Base-by-base conservation (phyloP, 2,797 vertebrate species). In the Hydrolagus colliei region DNA sequence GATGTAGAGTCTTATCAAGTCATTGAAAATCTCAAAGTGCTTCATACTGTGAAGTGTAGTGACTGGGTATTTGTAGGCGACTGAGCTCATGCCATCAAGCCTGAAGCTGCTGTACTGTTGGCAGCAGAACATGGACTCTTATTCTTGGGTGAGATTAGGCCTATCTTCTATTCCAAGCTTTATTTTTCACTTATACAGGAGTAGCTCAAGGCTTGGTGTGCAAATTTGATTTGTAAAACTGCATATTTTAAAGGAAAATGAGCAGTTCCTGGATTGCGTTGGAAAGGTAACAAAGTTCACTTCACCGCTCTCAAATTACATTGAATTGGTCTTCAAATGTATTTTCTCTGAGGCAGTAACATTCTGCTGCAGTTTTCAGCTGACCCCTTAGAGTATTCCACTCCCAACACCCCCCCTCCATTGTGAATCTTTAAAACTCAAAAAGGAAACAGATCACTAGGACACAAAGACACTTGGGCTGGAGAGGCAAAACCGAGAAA, bases 401-500 rank as follows among this genome's bases (percentile, higher is more conserved):
- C 6, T 52, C 41, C 41, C 41, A 52, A 52, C 41, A 52, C 41
- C 41, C 41, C 41, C 41, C 6, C 41, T 52, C 6, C 41, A 52
- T 52, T 52, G 41, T 3, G 41, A 52, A 52, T 52, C 41, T 52
- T 52, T 52, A 52, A 52, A 6, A 52, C 6, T 52, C 41, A 52
- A 6, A 52, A 90, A 88, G 73, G 52, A 87, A 85, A 85, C 77
- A 73, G 86, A 86, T 74, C 78, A 11, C 71, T 88, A 88, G 88
- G 41, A 3, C 41, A 52, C 41, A 52, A 52, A 3, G 41, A 3
- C 41, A 52, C 2, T 52, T 52, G 41, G 41, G 41, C 41, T 52
- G 41, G 41, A 52, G 41, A 52, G 41, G 41, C 41, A 52, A 52
- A 52, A 52, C 41, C 6, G 41, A 6, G 41, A 52, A 52, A 52